phyloP scores from a whole-genome alignment of 2,888 invertebrate species.

The Rapana venosa region DNA sequence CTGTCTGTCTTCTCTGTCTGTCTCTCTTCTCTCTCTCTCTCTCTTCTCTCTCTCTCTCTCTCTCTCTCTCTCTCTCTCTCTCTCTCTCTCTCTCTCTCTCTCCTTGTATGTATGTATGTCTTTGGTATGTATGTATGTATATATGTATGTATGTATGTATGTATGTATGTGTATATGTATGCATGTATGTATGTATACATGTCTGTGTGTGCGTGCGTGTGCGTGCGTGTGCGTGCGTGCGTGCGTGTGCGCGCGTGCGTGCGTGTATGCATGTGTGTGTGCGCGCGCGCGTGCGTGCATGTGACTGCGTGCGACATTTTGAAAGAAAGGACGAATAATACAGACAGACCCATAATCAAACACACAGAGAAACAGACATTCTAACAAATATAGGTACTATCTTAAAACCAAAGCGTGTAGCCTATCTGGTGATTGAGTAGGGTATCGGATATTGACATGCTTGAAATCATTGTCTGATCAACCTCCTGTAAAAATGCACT shows the following conservation, averaged over 20 bases:
- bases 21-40: neutral
- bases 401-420: no score
- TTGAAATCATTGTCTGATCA: no score
- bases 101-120: neutral
- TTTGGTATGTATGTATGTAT: neutral
- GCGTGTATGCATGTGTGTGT: neutral
- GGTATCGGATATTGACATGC: no score
- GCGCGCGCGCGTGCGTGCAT: neutral
- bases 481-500: no score
- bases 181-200: no score
- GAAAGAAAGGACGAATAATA: no score
- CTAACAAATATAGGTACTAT: no score
- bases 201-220: neutral
- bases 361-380: no score
- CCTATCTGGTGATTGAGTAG: no score
- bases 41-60: neutral
- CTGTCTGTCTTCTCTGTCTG: neutral
- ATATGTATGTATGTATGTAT: neutral
- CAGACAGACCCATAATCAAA: no score
- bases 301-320: no score
- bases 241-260: neutral
- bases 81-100: neutral
- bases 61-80: neutral
- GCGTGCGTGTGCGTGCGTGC: neutral
- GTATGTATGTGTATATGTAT: neutral